These are phyloP conservation scores for Megalonaias nervosa DNA, from an alignment of 1,140 invertebrate genomes.

Conservation along the genomic window DNA sequence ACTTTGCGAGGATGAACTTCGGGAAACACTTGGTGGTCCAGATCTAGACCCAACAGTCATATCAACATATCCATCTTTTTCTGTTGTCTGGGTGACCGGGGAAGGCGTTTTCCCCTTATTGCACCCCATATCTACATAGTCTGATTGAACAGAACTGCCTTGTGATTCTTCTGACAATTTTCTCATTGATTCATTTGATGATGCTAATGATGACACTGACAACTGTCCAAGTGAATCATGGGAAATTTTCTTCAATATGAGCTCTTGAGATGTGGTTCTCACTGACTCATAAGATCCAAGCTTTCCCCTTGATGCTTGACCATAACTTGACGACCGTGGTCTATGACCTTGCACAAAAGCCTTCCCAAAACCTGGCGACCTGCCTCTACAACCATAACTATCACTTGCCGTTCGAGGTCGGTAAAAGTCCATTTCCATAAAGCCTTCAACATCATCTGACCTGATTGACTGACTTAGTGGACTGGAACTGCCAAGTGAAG, in stretches of 20 bases:
- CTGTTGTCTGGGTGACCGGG: constrained; percentile 24
- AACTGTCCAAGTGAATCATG: constrained; percentile 54
- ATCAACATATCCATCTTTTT: constrained; percentile 52
- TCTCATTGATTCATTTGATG: constrained; percentile 57
- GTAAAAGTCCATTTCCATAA: constrained; percentile 64
- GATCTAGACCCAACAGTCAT: constrained; percentile 49
- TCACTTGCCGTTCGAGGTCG: constrained; percentile 67
- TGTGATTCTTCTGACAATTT: constrained; percentile 43
- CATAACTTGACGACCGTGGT: constrained; percentile 66
- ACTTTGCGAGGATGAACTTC: constrained; percentile 39
- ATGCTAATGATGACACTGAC: constrained; percentile 51
- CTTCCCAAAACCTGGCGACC: constrained; percentile 64
- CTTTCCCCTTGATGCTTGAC: constrained; percentile 53
- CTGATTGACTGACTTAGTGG: constrained; percentile 54
- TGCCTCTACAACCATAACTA: constrained; percentile 60
- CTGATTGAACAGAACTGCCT: constrained; percentile 24
- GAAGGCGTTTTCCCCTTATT: constrained; percentile 47
- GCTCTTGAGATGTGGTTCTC: constrained; percentile 47
- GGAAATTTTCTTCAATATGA: constrained; percentile 36
- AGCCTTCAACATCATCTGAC: constrained; percentile 64
- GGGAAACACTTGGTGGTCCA: constrained; percentile 19
- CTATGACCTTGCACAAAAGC: constrained; percentile 46
- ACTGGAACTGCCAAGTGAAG: constrained; percentile 37
- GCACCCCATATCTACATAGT: constrained; percentile 59
- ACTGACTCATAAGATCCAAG: constrained; percentile 49